Evolutionary conservation across 2,888 invertebrate species (phyloP), one percentile per base, ranked within the genome.

Genomic region (Allygus modestus): DNA sequence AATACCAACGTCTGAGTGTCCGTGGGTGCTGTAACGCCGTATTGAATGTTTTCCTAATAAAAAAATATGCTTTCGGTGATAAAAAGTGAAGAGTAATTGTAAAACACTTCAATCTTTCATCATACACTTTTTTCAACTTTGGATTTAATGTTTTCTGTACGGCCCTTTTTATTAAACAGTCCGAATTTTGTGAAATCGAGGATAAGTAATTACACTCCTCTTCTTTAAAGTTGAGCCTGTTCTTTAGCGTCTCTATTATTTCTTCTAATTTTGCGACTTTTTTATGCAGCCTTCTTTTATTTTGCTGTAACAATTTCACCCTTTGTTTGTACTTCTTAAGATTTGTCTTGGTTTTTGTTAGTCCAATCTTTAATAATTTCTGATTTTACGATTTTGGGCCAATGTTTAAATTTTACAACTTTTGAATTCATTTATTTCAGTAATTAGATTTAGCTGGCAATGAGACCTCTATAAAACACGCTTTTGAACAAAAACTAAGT

Each of bases 1-100:
- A 69, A 23, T 69, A 69, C 69, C 69, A 69, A 17, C 69, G 28
- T n/a, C 69, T 31, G 2, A 69, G 17, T 12, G 69, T 69, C 33
- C 69, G 7, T 2, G 31, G 69, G 69, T 69, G 69, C 17, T 28
- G 33, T 9, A 69, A 31, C 7, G 69, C 69, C 4, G 69, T 17
- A 31, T 69, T 31, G n/a, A 69, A 31, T 15, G 69, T 69, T 17
- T 69, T 69, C 12, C 69, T 5, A 28, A 69, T 17, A 69, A 69
- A 69, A 9, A 7, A 84, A 90, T 65, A 82, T n/a, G 37, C 69
- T 69, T 69, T 69, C 7, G 69, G 69, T 2, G 33, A 69, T 69
- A 31, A 69, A 31, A 69, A 69, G 17, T 69, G 69, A 7, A 69
- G 31, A 7, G 69, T 69, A n/a, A 69, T 69, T 20, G 69, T 31